Percentiles rank a stretch among this genome's conserved stretches.
Evolutionary conservation across 2,113 vertebrate species (phyloP).

Genomic region (Hyla sarda): DNA sequence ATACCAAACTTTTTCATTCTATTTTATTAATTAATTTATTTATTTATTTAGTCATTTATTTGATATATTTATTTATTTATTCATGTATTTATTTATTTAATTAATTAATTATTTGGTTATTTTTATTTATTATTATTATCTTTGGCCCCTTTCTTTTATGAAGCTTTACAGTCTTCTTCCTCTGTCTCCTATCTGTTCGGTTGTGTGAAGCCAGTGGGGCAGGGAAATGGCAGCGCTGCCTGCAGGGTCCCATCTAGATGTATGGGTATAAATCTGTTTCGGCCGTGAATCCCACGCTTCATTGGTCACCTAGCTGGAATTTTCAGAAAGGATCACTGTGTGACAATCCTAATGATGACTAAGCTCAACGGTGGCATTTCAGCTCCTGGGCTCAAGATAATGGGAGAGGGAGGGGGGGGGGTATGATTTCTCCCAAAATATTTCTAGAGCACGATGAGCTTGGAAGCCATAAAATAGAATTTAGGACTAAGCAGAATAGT

Average conservation of each 20-base stretch:
- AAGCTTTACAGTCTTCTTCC: background rate
- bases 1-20: too few species aligned
- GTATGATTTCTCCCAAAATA: background rate
- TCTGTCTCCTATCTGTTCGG: constrained; percentile 7
- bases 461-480: background rate
- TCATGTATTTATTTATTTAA: too few species aligned
- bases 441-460: background rate
- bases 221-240: constrained; percentile 22
- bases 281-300: constrained; percentile 57
- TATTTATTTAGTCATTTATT: too few species aligned
- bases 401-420: background rate
- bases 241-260: constrained; percentile 52
- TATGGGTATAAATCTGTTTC: constrained; percentile 57
- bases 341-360: constrained; percentile 61
- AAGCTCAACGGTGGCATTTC: constrained; percentile 24
- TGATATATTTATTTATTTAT: too few species aligned
- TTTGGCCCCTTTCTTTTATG: background rate
- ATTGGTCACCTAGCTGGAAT: constrained; percentile 48
- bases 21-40: too few species aligned
- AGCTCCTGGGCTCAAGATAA: constrained; percentile 22
- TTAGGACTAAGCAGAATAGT: background rate
- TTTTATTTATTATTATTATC: background rate
- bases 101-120: too few species aligned
- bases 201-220: background rate
- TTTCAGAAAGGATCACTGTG: constrained; percentile 56